A percentile compares a stretch with the other conserved stretches of the same genome.
Conservation (phyloP, 2,888 invertebrate species). For the Lasioglossum morio region DNA sequence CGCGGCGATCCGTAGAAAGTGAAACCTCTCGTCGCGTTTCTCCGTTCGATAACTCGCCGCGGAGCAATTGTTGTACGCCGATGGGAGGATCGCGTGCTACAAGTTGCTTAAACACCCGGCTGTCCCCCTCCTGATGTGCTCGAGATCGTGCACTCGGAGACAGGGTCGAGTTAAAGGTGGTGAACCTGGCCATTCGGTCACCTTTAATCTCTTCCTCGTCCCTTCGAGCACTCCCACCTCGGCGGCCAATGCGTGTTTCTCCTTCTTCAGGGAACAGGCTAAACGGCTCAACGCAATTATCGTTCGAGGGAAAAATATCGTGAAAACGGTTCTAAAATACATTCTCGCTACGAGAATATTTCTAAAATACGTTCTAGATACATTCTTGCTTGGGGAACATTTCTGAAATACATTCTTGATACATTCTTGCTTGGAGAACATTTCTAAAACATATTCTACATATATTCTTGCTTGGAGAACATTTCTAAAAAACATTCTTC, state of each 20-base stretch:
- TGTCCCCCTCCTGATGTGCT: constrained; percentile 19
- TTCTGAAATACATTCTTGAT: too few species aligned
- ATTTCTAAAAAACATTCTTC: too few species aligned
- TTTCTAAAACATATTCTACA: too few species aligned
- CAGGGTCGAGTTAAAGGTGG: constrained; percentile 35
- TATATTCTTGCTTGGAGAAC: too few species aligned
- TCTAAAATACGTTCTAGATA: too few species aligned
- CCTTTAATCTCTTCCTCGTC: constrained; percentile 32
- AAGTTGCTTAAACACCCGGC: constrained; percentile 54
- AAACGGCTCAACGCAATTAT: constrained; percentile 36
- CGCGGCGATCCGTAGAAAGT: constrained; percentile 39
- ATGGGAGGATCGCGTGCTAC: constrained; percentile 63
- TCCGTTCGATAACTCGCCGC: constrained; percentile 36
- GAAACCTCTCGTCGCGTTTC: constrained; percentile 34
- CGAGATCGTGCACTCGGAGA: constrained; percentile 50
- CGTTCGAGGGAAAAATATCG: constrained; percentile 15
- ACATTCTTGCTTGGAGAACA: too few species aligned
- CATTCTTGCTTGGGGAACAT: too few species aligned
- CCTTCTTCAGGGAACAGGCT: not conserved
- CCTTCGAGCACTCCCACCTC: not conserved
- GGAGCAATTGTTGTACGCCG: constrained; percentile 48
- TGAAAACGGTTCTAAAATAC: not conserved
- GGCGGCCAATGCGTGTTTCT: not conserved
- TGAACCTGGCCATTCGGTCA: constrained; percentile 44
- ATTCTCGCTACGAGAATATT: too few species aligned